Evolutionary conservation across 2,888 invertebrate species (phyloP).

Genomic region (Xestia rhomboidea): DNA sequence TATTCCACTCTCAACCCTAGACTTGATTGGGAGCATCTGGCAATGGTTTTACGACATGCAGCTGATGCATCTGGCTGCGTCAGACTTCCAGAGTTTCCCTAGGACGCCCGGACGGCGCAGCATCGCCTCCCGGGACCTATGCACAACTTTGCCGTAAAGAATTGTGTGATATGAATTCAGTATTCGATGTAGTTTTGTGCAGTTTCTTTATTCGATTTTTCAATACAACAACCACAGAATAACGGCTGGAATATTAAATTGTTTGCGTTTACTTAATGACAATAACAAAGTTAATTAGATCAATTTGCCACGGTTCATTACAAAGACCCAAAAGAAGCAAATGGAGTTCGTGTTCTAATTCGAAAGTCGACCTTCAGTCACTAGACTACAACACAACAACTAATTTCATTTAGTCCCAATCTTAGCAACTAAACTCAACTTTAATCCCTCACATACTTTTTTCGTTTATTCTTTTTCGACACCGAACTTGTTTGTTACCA

Average conservation of each 20-base stretch:
- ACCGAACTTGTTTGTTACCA: constrained; percentile 63
- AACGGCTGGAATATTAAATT: constrained; percentile 17
- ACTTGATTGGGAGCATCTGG: constrained; percentile 81
- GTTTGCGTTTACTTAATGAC: constrained; percentile 25
- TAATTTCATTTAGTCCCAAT: constrained; percentile 67
- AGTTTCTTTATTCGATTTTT: constrained; percentile 46
- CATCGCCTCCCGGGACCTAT: constrained; percentile 66
- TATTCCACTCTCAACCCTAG: constrained; percentile 54
- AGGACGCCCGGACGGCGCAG: constrained; percentile 53
- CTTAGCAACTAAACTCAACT: constrained; percentile 61
- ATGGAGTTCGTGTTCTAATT: constrained; percentile 76
- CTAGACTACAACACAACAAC: constrained; percentile 58
- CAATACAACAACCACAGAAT: constrained; percentile 14
- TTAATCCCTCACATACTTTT: constrained; percentile 66
- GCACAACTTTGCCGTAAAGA: constrained; percentile 64
- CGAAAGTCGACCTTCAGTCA: constrained; percentile 56
- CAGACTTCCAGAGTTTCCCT: constrained; percentile 68
- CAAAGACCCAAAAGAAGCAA: constrained; percentile 68
- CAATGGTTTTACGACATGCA: constrained; percentile 70
- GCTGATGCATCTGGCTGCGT: constrained; percentile 67
- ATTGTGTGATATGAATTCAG: constrained; percentile 65
- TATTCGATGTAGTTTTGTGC: constrained; percentile 48
- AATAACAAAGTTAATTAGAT: constrained; percentile 60
- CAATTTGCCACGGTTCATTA: constrained; percentile 62
- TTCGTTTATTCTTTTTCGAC: constrained; percentile 64